A percentile compares a stretch with the other conserved stretches of the same genome.
phyloP scores from a whole-genome alignment of 2,797 vertebrate species.

The Sciurus carolinensis region DNA sequence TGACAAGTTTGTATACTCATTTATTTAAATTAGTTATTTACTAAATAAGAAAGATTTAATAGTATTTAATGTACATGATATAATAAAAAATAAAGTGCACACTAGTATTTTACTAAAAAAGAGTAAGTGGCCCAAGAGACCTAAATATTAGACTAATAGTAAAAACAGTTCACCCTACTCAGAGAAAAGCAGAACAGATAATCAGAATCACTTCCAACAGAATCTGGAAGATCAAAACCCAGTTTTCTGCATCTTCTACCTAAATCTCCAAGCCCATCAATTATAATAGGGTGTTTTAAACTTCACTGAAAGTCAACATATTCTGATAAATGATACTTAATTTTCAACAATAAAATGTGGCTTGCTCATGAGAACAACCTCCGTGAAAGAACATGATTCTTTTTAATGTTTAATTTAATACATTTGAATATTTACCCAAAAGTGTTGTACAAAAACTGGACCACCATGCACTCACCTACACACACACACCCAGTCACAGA shows the following conservation, averaged over 20 bases:
- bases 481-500: not conserved
- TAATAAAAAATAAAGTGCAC: conserved; percentile 51
- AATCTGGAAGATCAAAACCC: conserved; percentile 49
- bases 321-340: conserved; percentile 17
- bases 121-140: conserved; percentile 1
- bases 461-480: not conserved
- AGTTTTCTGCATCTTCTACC: not conserved
- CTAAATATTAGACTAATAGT: not conserved
- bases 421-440: conserved; percentile 31
- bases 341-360: conserved; percentile 50
- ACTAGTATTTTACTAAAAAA: conserved; percentile 12
- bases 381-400: not conserved
- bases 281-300: not conserved
- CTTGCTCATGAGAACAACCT: conserved; percentile 14
- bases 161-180: not conserved
- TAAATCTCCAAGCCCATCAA: not conserved
- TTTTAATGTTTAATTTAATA: conserved; percentile 10
- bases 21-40: conserved; percentile 63
- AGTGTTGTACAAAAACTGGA: conserved; percentile 12
- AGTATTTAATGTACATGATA: conserved; percentile 3
- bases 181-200: not conserved
- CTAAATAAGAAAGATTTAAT: conserved; percentile 46
- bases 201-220: not conserved
- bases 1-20: not conserved
- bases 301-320: conserved; percentile 44